These are phyloP conservation scores for Actias luna DNA, from an alignment of 2,888 invertebrate genomes.

Conservation along the genomic window DNA sequence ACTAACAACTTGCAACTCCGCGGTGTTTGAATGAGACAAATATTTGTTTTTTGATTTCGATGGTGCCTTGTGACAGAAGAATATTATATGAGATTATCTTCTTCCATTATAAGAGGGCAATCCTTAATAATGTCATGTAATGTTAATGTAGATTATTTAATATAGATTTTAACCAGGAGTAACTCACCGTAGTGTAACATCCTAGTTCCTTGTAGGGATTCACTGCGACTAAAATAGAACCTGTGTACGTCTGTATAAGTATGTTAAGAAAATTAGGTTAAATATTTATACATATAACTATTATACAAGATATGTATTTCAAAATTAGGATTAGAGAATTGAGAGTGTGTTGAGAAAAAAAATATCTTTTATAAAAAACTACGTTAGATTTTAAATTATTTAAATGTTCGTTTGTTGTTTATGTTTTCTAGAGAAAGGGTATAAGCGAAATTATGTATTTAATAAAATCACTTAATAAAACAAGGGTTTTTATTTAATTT, in stretches of 20 bases:
- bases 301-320: no score
- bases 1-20: not conserved
- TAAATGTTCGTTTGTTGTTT: no score
- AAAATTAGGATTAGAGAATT: no score
- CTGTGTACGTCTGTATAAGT: constrained; percentile 92
- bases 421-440: no score
- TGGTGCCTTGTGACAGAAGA: not conserved
- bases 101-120: not conserved
- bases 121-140: no score
- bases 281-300: not conserved
- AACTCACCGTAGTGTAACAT: constrained; percentile 93
- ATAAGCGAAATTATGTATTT: no score
- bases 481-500: no score
- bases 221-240: constrained; percentile 95
- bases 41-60: not conserved
- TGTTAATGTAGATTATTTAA: not conserved
- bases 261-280: constrained; percentile 75
- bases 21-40: not conserved
- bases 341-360: no score
- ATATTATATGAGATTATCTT: not conserved
- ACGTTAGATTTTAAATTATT: no score
- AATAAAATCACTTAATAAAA: no score
- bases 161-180: not conserved
- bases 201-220: constrained; percentile 96
- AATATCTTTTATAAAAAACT: no score